Evolutionary conservation across 2,797 vertebrate species (phyloP).

Genomic region (Megalops cyprinoides): DNA sequence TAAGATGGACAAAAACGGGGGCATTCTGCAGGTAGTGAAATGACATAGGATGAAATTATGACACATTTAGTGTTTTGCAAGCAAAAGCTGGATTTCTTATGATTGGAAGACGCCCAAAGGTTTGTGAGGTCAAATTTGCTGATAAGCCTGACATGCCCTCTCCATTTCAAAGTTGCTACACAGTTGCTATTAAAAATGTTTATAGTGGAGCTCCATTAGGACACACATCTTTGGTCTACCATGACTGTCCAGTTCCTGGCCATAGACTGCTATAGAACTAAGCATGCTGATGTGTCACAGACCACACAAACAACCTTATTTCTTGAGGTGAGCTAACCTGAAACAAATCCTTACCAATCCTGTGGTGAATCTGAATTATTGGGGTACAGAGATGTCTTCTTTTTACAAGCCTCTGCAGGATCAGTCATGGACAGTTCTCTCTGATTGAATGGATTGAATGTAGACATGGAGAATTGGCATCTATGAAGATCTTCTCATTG

Average conservation of each 20-base stretch:
- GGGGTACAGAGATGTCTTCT: conserved; percentile 51
- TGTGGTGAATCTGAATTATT: too few relatives aligned
- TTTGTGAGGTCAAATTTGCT: conserved; percentile 2
- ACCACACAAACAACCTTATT: conserved; percentile 40
- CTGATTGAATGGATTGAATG: conserved; percentile 22
- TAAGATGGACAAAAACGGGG: not conserved
- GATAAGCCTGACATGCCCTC: conserved; percentile 8
- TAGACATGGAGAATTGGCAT: conserved; percentile 25
- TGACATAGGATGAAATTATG: conserved; percentile 32
- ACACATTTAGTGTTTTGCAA: conserved; percentile 33
- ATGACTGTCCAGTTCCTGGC: conserved; percentile 58
- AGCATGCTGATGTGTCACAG: conserved; percentile 63
- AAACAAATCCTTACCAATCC: conserved; percentile 59
- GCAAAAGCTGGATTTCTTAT: not conserved
- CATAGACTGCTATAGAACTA: conserved; percentile 65
- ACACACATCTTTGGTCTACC: conserved; percentile 55
- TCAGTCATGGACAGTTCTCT: conserved; percentile 46
- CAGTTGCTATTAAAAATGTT: not conserved
- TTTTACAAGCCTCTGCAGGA: conserved; percentile 55
- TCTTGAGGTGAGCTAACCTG: too few relatives aligned
- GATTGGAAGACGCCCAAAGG: not conserved
- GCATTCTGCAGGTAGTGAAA: not conserved
- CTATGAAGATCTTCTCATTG: conserved; percentile 33
- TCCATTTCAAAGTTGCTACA: too few relatives aligned
- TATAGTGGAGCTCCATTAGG: conserved; percentile 50